Conservation (phyloP, 2,113 vertebrate species). For the Phylloscopus trochiloides region DNA sequence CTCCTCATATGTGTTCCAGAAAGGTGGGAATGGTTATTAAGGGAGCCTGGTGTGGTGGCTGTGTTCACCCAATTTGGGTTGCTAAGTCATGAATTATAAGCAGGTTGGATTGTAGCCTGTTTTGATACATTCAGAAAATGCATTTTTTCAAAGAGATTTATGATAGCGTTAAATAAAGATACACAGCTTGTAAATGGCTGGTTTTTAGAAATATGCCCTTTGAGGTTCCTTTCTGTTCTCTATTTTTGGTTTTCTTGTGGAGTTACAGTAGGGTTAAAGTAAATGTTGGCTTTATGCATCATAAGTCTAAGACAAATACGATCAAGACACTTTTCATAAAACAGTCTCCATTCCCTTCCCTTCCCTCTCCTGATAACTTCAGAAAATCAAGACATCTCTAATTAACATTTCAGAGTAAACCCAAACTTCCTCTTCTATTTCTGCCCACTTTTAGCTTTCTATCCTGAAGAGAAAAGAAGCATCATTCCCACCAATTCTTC, state of each 20-base stretch:
- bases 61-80: background rate
- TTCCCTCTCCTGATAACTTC: background rate
- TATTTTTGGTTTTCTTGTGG: background rate
- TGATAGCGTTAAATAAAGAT: background rate
- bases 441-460: background rate
- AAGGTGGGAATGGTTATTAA: background rate
- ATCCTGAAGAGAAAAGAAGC: background rate
- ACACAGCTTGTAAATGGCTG: background rate
- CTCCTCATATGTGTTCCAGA: accelerated
- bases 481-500: background rate
- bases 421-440: background rate
- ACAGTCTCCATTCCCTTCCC: background rate
- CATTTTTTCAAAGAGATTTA: background rate
- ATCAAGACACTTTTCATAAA: background rate
- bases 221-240: background rate
- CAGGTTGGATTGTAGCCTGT: background rate
- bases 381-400: background rate
- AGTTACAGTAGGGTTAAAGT: background rate
- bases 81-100: background rate
- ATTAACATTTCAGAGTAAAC: background rate
- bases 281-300: background rate
- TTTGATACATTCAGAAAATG: background rate
- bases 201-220: background rate
- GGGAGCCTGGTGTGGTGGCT: background rate
- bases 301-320: background rate